Conservation (phyloP, 2,797 vertebrate species). For the Squalus acanthias region DNA sequence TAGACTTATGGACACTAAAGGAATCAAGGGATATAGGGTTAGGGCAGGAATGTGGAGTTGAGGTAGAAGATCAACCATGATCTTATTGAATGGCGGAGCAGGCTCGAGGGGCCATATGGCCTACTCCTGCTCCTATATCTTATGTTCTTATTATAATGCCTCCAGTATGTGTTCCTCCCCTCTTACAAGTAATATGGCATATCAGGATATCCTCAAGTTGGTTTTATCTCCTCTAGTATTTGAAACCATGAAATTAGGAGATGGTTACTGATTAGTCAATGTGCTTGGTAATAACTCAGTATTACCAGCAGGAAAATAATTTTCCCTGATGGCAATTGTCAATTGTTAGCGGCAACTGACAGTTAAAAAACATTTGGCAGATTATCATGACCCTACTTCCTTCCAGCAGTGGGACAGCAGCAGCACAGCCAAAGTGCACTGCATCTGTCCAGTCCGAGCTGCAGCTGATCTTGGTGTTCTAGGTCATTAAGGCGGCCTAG, state of each 20-base stretch:
- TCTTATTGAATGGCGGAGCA: too few species aligned
- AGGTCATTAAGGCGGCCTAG: not conserved
- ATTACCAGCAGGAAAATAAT: not conserved
- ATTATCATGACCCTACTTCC: not conserved
- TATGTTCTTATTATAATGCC: too few species aligned
- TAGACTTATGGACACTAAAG: too few species aligned
- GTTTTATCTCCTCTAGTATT: not conserved
- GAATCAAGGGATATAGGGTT: too few species aligned
- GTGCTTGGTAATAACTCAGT: not conserved
- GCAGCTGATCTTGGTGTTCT: not conserved
- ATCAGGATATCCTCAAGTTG: not conserved
- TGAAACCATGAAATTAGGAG: not conserved
- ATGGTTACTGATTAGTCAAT: not conserved
- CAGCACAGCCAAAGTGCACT: not conserved
- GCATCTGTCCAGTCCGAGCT: not conserved
- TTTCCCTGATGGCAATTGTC: not conserved
- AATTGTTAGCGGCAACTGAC: not conserved
- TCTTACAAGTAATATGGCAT: not conserved
- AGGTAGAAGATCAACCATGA: too few species aligned
- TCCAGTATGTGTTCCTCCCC: not conserved
- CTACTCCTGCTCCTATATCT: too few species aligned
- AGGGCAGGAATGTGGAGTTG: too few species aligned
- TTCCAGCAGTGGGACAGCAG: not conserved
- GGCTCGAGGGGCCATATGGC: too few species aligned
- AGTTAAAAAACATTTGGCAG: not conserved